Base-by-base conservation (phyloP, 1,140 invertebrate species). In the Augochlora pura region DNA sequence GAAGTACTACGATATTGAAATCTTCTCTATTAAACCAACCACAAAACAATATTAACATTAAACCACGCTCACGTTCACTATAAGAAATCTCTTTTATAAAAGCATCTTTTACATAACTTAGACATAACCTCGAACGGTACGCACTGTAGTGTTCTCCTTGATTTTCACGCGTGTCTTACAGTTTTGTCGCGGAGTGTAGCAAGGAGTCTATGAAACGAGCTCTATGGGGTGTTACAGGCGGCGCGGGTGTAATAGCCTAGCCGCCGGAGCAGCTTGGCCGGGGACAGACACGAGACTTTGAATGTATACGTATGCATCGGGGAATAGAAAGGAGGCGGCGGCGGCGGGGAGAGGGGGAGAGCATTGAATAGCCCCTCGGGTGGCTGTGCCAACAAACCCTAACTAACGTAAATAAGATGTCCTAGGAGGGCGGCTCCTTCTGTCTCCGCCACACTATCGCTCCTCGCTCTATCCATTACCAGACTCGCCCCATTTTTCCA, bases 331-430 rank as follows among this genome's bases (percentile, higher is more conserved):
- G 23, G 42, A 52, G 68, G 59, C 7, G 21, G 14, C 2, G 2
- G 52, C n/a, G 52, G 21, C 2, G 18, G 52, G 18, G 52, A 54
- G 75, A 38, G 6, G 71, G 72, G 12, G 46, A 78, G 77, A 59
- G 66, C 85, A 82, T 84, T 84, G 90, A 91, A 91, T 88, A 84
- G 88, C 88, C 90, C 89, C 91, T 90, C 72, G 90, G 91, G 91
- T 91, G 87, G 74, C 85, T 91, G 82, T 83, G 88, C 89, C 91
- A 92, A 92, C 90, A 92, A 92, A 91, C 91, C 91, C 91, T 91
- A 92, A 92, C 91, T 92, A 92, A 92, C 91, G 91, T 92, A 92
- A 92, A 92, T 92, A 92, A 92, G 91, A 91, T 91, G 91, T 92
- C 89, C 87, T 90, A 38, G 27, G 80, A 88, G 86, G 83, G 83